Base-by-base conservation (phyloP, 2,113 vertebrate species). In the Eolophus roseicapilla region DNA sequence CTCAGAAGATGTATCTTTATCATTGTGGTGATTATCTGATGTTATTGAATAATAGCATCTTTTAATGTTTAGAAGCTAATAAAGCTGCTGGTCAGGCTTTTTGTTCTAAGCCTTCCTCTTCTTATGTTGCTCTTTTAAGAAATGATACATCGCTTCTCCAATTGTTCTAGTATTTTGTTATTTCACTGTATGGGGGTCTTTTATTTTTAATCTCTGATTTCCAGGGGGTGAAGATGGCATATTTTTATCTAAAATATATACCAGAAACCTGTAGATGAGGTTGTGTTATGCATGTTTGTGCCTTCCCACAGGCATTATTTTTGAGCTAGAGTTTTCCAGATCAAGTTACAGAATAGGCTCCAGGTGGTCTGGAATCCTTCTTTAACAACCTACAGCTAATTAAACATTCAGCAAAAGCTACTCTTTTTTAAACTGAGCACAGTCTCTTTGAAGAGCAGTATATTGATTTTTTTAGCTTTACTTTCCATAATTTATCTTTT, bases 281-380 rank as follows among this genome's bases (percentile, higher is more conserved):
- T 44, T 82, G 73, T 88, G 77, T 10, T 75, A 17, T 60, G 33
- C 90, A 23, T 49, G 65, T 57, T 74, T 82, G 39, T 93, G 52
- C 62, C 60, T 92, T 90, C 35, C 17, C 24, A 59, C 35, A n/a
- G 84, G 64, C 60, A 70, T 93, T 95, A 83, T 86, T 94, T 92
- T 76, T 82, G 86, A 94, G 93, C 76, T 87, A 78, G 70, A 95
- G 65, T 73, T 95, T 96, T 95, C 95, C 65, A 65, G 35, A 94
- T 90, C 93, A 95, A 62, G 71, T 95, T 95, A 17, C 95, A 93
- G 77, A 95, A 87, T 84, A 95, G 96, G 79, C 94, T 97, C 97
- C 96, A 97, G 97, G 97, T 97, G 96, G 95, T 95, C 95, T 97
- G 94, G 93, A 97, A 95, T 91, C 80, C 37, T 53, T 96, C 95